A percentile compares a stretch with the other conserved stretches of the same genome.
phyloP scores from a whole-genome alignment of 2,797 vertebrate genomes.

The Rhabdophis nuchalis region DNA sequence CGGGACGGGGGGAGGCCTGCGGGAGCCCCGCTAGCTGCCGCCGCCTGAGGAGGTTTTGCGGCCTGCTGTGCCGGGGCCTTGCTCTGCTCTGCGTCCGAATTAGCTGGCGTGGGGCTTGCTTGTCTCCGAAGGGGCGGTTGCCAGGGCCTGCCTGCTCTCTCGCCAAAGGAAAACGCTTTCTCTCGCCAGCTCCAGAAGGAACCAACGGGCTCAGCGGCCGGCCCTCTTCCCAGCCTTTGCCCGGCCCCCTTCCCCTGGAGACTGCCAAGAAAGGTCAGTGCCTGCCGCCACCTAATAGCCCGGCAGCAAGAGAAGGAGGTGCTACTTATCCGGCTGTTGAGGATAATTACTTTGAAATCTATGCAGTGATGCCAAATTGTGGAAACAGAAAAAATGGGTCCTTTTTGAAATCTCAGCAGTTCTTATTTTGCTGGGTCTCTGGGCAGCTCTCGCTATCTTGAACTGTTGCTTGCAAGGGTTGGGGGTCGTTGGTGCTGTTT shows the following conservation, averaged over 20 bases:
- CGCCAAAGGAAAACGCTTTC: no score
- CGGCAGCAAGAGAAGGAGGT: neutral
- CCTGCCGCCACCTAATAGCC: accelerated
- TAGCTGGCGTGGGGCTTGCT: accelerated
- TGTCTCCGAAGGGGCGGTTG: neutral
- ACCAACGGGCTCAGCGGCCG: neutral
- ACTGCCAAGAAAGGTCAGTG: slow-evolving; percentile 14
- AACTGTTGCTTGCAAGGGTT: neutral
- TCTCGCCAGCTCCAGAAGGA: slow-evolving; percentile 1
- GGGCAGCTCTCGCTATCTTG: neutral
- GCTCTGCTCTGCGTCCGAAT: no score
- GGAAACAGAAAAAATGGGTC: neutral
- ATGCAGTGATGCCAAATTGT: neutral
- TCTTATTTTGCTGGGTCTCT: neutral
- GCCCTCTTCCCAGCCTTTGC: neutral
- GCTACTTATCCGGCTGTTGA: accelerated
- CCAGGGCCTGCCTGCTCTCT: neutral
- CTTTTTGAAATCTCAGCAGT: neutral
- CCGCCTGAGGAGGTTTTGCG: no score
- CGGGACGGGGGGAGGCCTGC: no score
- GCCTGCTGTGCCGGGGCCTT: no score
- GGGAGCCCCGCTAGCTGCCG: no score
- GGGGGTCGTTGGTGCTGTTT: neutral
- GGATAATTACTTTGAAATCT: neutral
- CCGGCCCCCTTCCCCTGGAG: neutral